A percentile compares a stretch with the other conserved stretches of the same genome.
phyloP scores from a whole-genome alignment of 2,113 vertebrate genomes.

The Cnemophilus loriae region DNA sequence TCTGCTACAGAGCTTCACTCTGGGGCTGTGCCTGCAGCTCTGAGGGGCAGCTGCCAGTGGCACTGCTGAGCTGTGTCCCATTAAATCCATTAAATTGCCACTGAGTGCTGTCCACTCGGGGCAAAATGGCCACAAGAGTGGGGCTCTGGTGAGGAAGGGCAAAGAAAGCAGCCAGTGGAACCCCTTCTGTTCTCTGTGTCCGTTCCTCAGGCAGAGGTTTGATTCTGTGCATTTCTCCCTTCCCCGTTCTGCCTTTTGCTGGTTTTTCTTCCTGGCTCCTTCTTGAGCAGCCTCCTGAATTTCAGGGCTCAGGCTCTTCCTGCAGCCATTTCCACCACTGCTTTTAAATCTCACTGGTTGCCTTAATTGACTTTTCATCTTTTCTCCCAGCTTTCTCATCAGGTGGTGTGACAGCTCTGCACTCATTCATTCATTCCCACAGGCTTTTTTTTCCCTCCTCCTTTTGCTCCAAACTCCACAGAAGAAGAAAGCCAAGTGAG shows the following conservation, averaged over 20 bases:
- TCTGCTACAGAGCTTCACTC: not conserved
- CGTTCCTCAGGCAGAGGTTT: not conserved
- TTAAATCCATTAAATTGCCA: not conserved
- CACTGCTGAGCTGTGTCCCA: not conserved
- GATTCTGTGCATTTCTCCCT: not conserved
- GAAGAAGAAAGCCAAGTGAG: not conserved
- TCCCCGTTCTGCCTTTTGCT: not conserved
- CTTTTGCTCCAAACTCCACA: not conserved
- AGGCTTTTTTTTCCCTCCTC: not conserved
- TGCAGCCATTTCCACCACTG: not conserved
- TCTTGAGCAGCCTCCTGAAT: not conserved
- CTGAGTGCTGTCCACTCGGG: not conserved
- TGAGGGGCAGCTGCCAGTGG: not conserved
- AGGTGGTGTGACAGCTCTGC: not conserved
- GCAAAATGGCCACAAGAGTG: not conserved
- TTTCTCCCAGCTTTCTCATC: not conserved
- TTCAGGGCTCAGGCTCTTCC: not conserved
- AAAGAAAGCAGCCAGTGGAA: not conserved
- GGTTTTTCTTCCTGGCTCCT: not conserved
- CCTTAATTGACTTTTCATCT: conserved; percentile 40
- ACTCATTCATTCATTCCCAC: not conserved
- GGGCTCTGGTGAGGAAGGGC: not conserved
- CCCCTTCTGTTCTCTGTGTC: not conserved
- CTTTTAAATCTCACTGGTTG: conserved; percentile 50
- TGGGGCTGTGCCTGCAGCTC: not conserved